Base-by-base conservation (phyloP, 2,888 invertebrate species). In the Unio delphinus region DNA sequence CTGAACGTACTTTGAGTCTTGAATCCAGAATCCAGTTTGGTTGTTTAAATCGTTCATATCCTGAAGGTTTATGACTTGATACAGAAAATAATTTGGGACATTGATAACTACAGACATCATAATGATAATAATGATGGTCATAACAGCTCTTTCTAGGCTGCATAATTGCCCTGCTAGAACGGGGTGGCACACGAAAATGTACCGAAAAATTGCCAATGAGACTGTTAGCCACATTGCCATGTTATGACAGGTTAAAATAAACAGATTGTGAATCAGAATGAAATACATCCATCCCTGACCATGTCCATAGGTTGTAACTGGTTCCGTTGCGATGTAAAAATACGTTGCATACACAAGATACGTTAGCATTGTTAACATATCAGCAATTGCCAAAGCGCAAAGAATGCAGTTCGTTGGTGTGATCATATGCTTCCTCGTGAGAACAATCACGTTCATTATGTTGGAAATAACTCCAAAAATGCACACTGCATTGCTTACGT, bases 171-270 rank as follows among this genome's bases (percentile, higher is more conserved):
- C 83, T 6, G 88, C 89, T 59, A 83, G 78, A 23, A 85, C 83
- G 70, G 88, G 89, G 70, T 87, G 87, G 75, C 89, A 89, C 65
- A 91, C 90, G 69, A 90, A 90, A 26, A 90, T 89, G 88, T 96
- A 97, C 7, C 98, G 92, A 95, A 97, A 98, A 15, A 98, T 94
- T 0, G 98, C 98, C 78, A 98, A 90, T 0, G 96, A 95, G 3
- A 98, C 95, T 0, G 98, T 98, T 80, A 98, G 91, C 93, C 96
- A 97, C 85, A 97, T 97, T 3, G 97, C 96, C 81, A 97, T 95
- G 18, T 97, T 97, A 90, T 96, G 96, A 69, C 86, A 86, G 1
- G 88, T 89, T 61, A 89, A 87, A 67, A 87, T 86, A 71, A 88
- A 88, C 61, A 85, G 80, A 69, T 85, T 88, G 78, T 88, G 86